These are phyloP conservation scores for Dinothrombium tinctorium DNA, from an alignment of 1,140 invertebrate species.

Conservation along the genomic window DNA sequence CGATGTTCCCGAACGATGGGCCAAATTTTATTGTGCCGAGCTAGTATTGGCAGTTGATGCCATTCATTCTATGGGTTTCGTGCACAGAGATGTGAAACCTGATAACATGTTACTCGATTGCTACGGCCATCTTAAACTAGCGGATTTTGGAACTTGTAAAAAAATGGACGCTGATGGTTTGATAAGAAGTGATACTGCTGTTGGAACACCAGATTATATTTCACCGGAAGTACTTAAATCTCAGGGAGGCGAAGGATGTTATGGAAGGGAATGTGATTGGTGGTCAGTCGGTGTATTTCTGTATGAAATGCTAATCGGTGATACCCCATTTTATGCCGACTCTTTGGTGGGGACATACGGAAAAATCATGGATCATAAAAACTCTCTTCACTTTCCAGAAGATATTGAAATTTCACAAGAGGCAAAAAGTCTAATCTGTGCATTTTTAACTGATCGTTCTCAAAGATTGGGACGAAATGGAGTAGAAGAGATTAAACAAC, in stretches of 20 bases:
- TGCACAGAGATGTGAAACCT: conserved; percentile 52
- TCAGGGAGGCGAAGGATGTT: conserved; percentile 66
- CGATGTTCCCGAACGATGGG: conserved; percentile 97
- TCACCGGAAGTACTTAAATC: conserved; percentile 94
- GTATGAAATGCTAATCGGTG: conserved; percentile 95
- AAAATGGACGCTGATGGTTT: conserved; percentile 84
- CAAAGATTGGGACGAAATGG: conserved; percentile 74
- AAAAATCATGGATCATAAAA: conserved; percentile 97
- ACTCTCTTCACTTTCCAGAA: conserved; percentile 76
- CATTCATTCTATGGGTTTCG: conserved; percentile 96
- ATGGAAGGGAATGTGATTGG: conserved; percentile 42
- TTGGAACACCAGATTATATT: conserved; percentile 97
- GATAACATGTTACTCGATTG: conserved; percentile 95
- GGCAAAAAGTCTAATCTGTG: conserved; percentile 75
- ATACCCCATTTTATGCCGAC: conserved; percentile 96
- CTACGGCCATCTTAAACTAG: conserved; percentile 82
- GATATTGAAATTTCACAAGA: conserved; percentile 67
- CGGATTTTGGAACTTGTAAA: conserved; percentile 97
- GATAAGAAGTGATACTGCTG: conserved; percentile 85
- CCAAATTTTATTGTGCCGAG: conserved; percentile 97
- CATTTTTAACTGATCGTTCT: conserved; percentile 73
- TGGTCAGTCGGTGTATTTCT: conserved; percentile 98
- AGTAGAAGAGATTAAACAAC: conserved; percentile 78
- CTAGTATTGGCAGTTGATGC: conserved; percentile 91
- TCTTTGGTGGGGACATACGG: conserved; percentile 93